Evolutionary conservation across 1,140 invertebrate species (phyloP), one percentile per base, ranked within the genome.

Genomic region (Aradophagus sp.): DNA sequence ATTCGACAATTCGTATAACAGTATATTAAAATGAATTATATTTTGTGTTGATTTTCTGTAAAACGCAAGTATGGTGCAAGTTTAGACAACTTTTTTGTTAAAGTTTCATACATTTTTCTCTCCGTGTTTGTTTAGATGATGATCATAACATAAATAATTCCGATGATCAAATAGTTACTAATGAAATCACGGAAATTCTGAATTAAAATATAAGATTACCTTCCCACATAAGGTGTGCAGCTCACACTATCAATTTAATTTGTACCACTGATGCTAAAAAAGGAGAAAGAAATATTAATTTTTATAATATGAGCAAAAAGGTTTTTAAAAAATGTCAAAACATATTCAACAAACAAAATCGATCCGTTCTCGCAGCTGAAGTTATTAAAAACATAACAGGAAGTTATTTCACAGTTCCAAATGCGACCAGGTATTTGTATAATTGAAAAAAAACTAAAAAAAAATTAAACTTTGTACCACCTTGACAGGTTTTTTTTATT

Each of bases 331-430:
- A 47, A 47, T 47, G 42, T 34, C 42, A 47, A 11, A 34, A 32
- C 4, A 19, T 47, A 19, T 47, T 47, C 16, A 47, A 47, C n/a
- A 47, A 32, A 34, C 42, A 47, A 34, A 47, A 47, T 34, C 27
- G 42, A 19, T 47, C 42, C n/a, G 12, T 15, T 20, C 2, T 34
- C 19, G 27, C 42, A n/a, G 42, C 27, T 32, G 42, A 32, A 10
- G 13, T 13, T 7, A 47, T 47, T 10, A 47, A 47, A 34, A n/a
- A 19, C 5, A 11, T 32, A 19, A 47, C n/a, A 12, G 42, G 29
- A 47, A 2, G 14, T 34, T 47, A 47, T 47, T 47, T 47, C 12
- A 32, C 32, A 47, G 27, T 47, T 10, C 42, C 42, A 32, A 47
- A 47, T 34, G 27, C 16, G 10, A 47, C 29, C 2, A 47, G 42